Percentiles rank a stretch among this genome's conserved stretches.
phyloP scores from a whole-genome alignment of 2,888 invertebrate genomes.

The Digitonthophagus gazella region DNA sequence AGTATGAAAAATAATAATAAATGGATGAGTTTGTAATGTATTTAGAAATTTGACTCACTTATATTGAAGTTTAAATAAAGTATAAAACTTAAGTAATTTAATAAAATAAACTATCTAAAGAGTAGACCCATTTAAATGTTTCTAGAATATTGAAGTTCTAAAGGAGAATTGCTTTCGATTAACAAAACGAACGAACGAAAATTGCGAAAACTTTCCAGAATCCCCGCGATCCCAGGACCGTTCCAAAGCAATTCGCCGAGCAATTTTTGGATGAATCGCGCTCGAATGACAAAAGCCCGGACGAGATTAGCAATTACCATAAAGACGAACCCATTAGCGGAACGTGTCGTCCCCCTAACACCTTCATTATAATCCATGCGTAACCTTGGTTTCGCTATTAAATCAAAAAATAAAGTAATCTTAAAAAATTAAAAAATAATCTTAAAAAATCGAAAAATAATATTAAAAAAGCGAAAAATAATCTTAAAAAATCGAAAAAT shows the following conservation, averaged over 20 bases:
- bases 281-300: conserved; percentile 3
- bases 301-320: conserved; percentile 14
- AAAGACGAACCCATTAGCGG: conserved; percentile 6
- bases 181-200: not conserved
- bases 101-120: too few relatives aligned
- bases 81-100: not conserved
- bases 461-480: too few relatives aligned
- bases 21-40: too few relatives aligned
- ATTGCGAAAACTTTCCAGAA: not conserved
- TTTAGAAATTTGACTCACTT: too few relatives aligned
- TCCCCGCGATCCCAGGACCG: too few relatives aligned
- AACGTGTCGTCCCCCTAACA: conserved; percentile 7
- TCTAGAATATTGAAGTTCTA: not conserved
- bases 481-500: too few relatives aligned
- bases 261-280: conserved; percentile 4
- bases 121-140: not conserved
- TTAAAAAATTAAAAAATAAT: too few relatives aligned
- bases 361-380: not conserved
- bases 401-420: not conserved
- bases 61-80: too few relatives aligned
- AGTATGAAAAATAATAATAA: too few relatives aligned
- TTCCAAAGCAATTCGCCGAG: not conserved
- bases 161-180: not conserved
- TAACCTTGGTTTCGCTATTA: too few relatives aligned
- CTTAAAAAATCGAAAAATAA: too few relatives aligned